Percentiles rank a stretch among this genome's conserved stretches.
Conservation (phyloP, 2,888 invertebrate genomes). For the Lepeophtheirus nordmannii region DNA sequence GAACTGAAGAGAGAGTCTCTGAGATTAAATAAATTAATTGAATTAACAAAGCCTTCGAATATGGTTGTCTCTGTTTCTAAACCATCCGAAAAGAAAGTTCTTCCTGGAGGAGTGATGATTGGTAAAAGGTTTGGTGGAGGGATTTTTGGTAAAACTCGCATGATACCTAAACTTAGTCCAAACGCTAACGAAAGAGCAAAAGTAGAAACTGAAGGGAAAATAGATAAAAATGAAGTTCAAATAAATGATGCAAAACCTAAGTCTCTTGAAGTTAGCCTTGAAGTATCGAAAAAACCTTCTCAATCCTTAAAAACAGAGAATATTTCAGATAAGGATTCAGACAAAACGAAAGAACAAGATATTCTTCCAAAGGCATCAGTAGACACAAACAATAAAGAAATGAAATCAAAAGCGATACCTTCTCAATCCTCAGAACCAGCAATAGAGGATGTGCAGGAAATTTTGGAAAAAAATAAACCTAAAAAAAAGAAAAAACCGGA, state of each 20-base stretch:
- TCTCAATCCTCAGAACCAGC: too few species aligned
- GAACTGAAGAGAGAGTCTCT: constrained; percentile 52
- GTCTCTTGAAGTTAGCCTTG: neutral
- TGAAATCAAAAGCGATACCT: too few species aligned
- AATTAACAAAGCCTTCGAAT: constrained; percentile 42
- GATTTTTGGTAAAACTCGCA: neutral
- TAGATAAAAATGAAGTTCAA: too few species aligned
- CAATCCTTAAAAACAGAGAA: neutral
- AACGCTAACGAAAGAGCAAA: neutral
- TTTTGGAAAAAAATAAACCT: neutral
- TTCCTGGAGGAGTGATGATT: constrained; percentile 10
- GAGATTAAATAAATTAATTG: constrained; percentile 52
- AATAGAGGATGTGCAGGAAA: too few species aligned
- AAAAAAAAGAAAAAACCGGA: neutral
- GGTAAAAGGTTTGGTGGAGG: constrained; percentile 14
- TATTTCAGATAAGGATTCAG: neutral
- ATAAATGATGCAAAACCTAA: too few species aligned
- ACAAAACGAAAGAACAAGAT: too few species aligned
- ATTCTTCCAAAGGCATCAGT: neutral
- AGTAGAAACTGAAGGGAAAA: too few species aligned
- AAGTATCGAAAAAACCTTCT: neutral
- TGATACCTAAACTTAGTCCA: neutral
- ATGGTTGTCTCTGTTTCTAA: constrained; percentile 31
- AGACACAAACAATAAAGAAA: neutral
- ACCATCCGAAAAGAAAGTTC: neutral